Conservation (phyloP, 2,888 invertebrate genomes). For the Caenorhabditis sulstoni region DNA sequence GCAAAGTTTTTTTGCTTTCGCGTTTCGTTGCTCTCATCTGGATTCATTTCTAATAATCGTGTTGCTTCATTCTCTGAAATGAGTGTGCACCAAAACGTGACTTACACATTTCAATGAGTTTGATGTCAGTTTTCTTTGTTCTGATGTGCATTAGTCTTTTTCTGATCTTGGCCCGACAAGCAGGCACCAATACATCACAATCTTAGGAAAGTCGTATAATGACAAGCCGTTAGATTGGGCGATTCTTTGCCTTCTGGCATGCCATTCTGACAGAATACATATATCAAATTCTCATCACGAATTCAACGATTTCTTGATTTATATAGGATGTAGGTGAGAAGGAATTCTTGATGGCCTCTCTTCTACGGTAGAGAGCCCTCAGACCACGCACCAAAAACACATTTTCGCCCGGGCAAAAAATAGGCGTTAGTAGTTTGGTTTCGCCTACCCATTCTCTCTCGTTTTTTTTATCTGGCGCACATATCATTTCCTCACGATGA, state of each 20-base stretch:
- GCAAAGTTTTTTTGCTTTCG: too few species aligned
- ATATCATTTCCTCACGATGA: conserved; percentile 37
- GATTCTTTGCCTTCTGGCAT: background rate
- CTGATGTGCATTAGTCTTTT: too few species aligned
- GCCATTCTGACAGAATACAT: conserved; percentile 32
- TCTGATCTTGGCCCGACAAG: conserved; percentile 1
- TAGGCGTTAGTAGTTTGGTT: conserved; percentile 6
- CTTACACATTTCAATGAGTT: conserved; percentile 21
- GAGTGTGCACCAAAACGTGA: conserved; percentile 32
- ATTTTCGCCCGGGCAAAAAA: conserved; percentile 11
- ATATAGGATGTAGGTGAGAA: conserved; percentile 22
- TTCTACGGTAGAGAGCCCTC: background rate
- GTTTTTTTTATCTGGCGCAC: conserved; percentile 26
- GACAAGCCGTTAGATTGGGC: too few species aligned
- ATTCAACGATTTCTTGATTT: conserved; percentile 55
- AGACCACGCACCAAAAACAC: conserved; percentile 6
- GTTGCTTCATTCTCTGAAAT: conserved; percentile 3
- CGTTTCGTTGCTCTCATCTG: too few species aligned
- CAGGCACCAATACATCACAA: conserved; percentile 7
- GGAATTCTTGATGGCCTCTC: conserved; percentile 37
- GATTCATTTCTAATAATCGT: background rate
- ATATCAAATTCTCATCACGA: conserved; percentile 49
- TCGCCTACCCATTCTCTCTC: conserved; percentile 21
- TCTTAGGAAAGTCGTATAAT: too few species aligned
- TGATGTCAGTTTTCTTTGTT: conserved; percentile 9